These are phyloP conservation scores for Lepus americanus DNA, from an alignment of 2,113 vertebrate genomes.

Conservation along the genomic window DNA sequence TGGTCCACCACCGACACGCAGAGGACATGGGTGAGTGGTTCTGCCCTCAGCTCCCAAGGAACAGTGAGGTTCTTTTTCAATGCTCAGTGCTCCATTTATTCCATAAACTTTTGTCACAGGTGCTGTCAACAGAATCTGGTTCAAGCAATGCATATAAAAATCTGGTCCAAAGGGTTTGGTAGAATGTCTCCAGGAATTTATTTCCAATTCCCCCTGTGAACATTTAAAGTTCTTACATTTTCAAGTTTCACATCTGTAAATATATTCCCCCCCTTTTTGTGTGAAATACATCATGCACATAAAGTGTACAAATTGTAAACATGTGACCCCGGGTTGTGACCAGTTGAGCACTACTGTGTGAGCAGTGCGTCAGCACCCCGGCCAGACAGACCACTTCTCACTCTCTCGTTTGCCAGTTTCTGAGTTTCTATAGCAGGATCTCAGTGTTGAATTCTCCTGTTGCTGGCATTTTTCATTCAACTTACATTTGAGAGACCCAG, in stretches of 20 bases:
- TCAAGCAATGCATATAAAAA: not conserved
- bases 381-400: not conserved
- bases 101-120: not conserved
- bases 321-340: too few species aligned
- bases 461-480: not conserved
- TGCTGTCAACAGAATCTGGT: not conserved
- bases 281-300: not conserved
- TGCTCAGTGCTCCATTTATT: not conserved
- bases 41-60: not conserved
- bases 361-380: not conserved
- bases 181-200: not conserved
- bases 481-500: not conserved
- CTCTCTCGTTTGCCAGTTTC: too few species aligned
- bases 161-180: not conserved
- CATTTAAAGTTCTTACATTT: not conserved
- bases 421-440: not conserved
- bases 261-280: too few species aligned
- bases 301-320: not conserved
- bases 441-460: not conserved
- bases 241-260: not conserved
- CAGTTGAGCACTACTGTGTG: not conserved
- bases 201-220: not conserved
- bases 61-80: not conserved
- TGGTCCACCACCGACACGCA: fast-evolving
- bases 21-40: not conserved